Evolutionary conservation across 2,113 vertebrate genomes (phyloP).

Genomic region (Muntiacus reevesi): DNA sequence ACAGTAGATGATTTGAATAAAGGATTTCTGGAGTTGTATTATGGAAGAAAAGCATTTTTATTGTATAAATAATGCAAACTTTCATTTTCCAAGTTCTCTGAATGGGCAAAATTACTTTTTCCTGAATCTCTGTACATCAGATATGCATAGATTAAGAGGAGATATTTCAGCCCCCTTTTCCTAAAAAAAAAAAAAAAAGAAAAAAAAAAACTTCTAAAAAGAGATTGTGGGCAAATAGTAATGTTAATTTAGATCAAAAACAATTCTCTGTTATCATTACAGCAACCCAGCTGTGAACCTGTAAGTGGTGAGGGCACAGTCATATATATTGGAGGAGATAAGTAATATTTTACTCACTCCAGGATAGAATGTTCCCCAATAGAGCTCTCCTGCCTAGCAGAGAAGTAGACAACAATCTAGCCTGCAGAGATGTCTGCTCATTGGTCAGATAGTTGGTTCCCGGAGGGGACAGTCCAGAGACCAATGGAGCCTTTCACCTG

Average conservation of each 20-base stretch:
- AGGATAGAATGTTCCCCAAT: neutral
- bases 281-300: neutral
- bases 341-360: neutral
- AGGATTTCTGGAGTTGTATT: neutral
- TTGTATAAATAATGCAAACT: neutral
- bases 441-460: neutral
- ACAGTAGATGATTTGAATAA: neutral
- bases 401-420: neutral
- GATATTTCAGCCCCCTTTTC: neutral
- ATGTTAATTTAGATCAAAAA: neutral
- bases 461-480: neutral
- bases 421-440: neutral
- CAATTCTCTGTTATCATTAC: neutral
- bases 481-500: neutral
- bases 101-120: neutral
- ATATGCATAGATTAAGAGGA: neutral
- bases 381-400: neutral
- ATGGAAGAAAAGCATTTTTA: neutral
- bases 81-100: constrained; percentile 7
- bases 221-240: neutral
- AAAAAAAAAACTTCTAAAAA: neutral
- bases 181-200: neutral
- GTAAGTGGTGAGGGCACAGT: neutral
- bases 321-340: neutral
- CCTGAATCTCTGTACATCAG: neutral